Conservation (phyloP, 2,113 vertebrate genomes). For the Eulemur rufifrons region DNA sequence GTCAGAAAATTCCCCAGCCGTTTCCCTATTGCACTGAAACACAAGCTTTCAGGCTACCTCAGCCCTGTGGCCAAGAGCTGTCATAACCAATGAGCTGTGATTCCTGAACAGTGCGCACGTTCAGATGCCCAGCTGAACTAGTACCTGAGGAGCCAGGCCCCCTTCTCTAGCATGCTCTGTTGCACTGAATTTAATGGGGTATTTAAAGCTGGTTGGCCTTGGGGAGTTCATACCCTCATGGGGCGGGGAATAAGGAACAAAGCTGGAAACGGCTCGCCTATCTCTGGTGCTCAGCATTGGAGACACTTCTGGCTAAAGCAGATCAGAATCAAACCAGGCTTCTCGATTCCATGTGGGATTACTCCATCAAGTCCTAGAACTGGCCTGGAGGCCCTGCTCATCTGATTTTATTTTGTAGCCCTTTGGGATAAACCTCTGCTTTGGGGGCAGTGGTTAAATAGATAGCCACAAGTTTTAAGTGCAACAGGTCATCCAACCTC, state of each 20-base stretch:
- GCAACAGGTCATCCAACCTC: neutral
- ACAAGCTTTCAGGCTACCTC: neutral
- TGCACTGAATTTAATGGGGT: neutral
- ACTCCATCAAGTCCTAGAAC: neutral
- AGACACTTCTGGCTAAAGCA: neutral
- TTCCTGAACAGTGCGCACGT: accelerated
- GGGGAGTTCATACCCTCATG: neutral
- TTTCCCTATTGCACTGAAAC: neutral
- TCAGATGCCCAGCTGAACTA: neutral
- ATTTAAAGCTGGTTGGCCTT: neutral
- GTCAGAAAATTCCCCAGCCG: neutral
- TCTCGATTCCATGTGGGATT: neutral
- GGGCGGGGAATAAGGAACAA: neutral
- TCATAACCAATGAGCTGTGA: neutral
- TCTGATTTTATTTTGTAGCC: neutral
- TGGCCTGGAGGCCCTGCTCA: neutral
- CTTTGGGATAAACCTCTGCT: neutral
- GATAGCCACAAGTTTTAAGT: neutral
- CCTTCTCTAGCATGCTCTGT: neutral
- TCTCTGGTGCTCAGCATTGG: accelerated
- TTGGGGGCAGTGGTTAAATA: neutral
- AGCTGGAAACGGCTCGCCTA: neutral
- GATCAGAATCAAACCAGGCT: neutral
- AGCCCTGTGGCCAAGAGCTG: neutral
- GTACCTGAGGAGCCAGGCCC: too few relatives aligned